A percentile compares a stretch with the other conserved stretches of the same genome.
Evolutionary conservation across 1,140 invertebrate species (phyloP).

Genomic region (Scylla paramamosain): DNA sequence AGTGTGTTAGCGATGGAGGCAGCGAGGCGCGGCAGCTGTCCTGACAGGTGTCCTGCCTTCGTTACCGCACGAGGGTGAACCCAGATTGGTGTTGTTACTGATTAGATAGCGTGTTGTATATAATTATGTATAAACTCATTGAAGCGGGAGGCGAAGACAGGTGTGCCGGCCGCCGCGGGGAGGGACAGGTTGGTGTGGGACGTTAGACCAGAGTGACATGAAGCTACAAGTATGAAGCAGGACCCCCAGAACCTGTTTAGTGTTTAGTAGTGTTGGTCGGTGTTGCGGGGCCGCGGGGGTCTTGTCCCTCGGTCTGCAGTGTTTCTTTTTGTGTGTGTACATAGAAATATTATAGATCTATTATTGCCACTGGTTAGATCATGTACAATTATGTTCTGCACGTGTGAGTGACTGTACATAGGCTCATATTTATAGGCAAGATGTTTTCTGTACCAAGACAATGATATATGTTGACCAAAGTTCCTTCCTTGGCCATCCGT

Average conservation of each 20-base stretch:
- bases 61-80: neutral
- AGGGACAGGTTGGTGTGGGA: neutral
- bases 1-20: neutral
- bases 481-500: slow-evolving; percentile 38
- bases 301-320: neutral
- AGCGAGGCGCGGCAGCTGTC: neutral
- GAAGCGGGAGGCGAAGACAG: neutral
- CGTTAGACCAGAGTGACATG: neutral
- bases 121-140: neutral
- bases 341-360: slow-evolving; percentile 50
- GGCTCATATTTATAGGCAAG: slow-evolving; percentile 16
- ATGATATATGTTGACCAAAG: slow-evolving; percentile 49
- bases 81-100: neutral
- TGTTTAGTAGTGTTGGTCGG: neutral
- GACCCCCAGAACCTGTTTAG: neutral
- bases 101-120: slow-evolving; percentile 18
- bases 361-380: slow-evolving; percentile 21
- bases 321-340: slow-evolving; percentile 10
- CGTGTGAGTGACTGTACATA: slow-evolving; percentile 44
- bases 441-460: slow-evolving; percentile 30
- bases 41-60: neutral
- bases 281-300: neutral
- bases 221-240: too few relatives aligned
- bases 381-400: slow-evolving; percentile 51
- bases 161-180: neutral